Evolutionary conservation across 2,797 vertebrate species (phyloP), one percentile per base, ranked within the genome.

Genomic region (Manis pentadactyla): DNA sequence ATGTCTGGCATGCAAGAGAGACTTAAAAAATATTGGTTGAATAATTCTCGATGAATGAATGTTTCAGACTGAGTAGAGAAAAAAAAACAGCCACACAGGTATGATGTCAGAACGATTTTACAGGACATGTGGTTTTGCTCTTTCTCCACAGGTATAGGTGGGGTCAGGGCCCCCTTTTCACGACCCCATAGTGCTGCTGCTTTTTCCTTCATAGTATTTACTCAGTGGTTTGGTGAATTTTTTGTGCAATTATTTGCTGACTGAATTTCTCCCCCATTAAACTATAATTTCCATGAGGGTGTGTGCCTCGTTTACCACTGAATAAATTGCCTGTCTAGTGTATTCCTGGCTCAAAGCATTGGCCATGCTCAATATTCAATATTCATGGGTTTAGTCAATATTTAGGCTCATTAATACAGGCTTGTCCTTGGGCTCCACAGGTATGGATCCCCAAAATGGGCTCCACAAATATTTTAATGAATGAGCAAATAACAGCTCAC

Each of bases 61-160:
- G 63, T 15, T 29, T 59, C 57, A 18, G 19, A 49, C 73, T 78
- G 7, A 9, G 27, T 27, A 57, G 57, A 66, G 87, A 71, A 73
- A 77, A 46, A 46, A 19, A 31, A 46, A 23, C 21, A 21, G 31
- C 31, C 23, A 4, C 1, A 8, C 13, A 14, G 55, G n/a, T 15
- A 7, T 5, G 0, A 0, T 0, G 18, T 29, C 18, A 4, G 49
- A 51, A 53, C 0, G 3, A 23, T 34, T 42, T 37, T 12, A 29
- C 23, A 4, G 51, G 0, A 0, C 2, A 6, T 0, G 4, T 4
- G 49, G 27, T 17, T 81, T 69, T 5, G 2, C 15, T 23, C 4
- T 34, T 46, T 55, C 49, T 10, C 68, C 49, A 2, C 1, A 4
- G 77, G 10, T 15, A 9, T 0, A 19, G 21, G 61, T 37, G 25